Conservation (phyloP, 1,140 invertebrate genomes). For the Dinoponera quadriceps region DNA sequence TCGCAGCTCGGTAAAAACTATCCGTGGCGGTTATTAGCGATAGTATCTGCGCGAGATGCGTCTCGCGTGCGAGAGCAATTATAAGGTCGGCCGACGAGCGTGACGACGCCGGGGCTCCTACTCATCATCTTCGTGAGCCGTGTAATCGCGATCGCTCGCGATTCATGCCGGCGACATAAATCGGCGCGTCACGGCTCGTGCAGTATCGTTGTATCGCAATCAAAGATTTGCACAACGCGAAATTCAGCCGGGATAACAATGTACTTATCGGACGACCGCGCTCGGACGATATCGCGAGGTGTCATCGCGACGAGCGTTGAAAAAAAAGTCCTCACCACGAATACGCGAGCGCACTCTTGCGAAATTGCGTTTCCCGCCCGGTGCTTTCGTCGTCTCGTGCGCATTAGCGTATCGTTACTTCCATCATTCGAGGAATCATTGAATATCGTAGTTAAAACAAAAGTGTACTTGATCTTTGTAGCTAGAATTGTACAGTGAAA, state of each 20-base stretch:
- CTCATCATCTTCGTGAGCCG: constrained; percentile 24
- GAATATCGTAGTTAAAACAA: no score
- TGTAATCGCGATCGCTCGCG: constrained; percentile 20
- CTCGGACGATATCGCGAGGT: constrained; percentile 42
- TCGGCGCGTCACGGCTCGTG: constrained; percentile 32
- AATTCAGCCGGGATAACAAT: no score
- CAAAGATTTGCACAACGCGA: no score
- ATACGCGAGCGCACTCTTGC: constrained; percentile 47
- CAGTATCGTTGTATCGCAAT: constrained; percentile 56
- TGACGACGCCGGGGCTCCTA: constrained; percentile 62
- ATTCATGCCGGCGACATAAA: constrained; percentile 45
- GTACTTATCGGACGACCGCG: constrained; percentile 55
- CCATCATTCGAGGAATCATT: background rate
- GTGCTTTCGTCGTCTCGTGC: constrained; percentile 54
- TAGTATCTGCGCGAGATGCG: constrained; percentile 21
- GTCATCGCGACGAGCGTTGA: constrained; percentile 57
- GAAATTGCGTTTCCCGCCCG: constrained; percentile 65
- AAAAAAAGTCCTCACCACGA: no score
- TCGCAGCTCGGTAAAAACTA: constrained; percentile 28
- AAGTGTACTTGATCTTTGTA: no score
- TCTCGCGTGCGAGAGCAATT: constrained; percentile 54
- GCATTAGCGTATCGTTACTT: constrained; percentile 68
- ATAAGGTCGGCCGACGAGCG: constrained; percentile 53
- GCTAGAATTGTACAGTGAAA: no score
- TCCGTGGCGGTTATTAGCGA: constrained; percentile 15